A percentile compares a stretch with the other conserved stretches of the same genome.
These are phyloP conservation scores for Drosophila eohydei DNA, from an alignment of 2,888 invertebrate genomes.

Conservation along the genomic window DNA sequence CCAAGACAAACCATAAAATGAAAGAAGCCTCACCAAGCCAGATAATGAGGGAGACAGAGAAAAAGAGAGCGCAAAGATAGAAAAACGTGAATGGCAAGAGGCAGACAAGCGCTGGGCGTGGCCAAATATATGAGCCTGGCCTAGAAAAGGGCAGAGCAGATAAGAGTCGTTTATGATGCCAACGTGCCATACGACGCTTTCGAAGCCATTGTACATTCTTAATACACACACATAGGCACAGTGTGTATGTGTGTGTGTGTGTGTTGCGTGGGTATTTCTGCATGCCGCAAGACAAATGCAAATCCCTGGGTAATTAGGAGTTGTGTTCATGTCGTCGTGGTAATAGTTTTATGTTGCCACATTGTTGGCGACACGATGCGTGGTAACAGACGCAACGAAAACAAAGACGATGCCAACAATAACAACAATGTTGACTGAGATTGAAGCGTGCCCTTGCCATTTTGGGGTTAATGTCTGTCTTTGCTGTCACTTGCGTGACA, in stretches of 20 bases:
- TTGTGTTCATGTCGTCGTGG: conserved; percentile 80
- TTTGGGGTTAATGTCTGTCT: conserved; percentile 69
- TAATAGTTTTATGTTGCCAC: conserved; percentile 81
- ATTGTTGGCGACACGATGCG: conserved; percentile 75
- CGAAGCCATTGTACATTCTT: conserved; percentile 36
- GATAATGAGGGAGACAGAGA: conserved; percentile 6
- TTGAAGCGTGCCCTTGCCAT: conserved; percentile 61
- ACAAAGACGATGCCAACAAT: conserved; percentile 22
- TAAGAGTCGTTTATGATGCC: conserved; percentile 77
- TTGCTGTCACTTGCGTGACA: conserved; percentile 49
- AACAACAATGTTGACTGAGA: conserved; percentile 60
- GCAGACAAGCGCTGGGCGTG: conserved; percentile 50
- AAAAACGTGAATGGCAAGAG: conserved; percentile 41
- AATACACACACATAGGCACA: conserved; percentile 6
- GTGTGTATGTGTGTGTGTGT: background rate
- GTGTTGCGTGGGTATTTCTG: conserved; percentile 24
- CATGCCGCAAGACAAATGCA: conserved; percentile 75
- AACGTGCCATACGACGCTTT: conserved; percentile 59
- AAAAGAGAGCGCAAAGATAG: background rate
- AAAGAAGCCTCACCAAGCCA: conserved; percentile 40
- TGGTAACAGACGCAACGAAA: conserved; percentile 39
- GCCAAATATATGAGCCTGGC: conserved; percentile 46
- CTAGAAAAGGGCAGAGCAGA: conserved; percentile 63
- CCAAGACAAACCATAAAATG: conserved; percentile 67
- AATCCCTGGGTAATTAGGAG: conserved; percentile 82